These are phyloP conservation scores for Macrotus californicus DNA, from an alignment of 2,113 vertebrate species.

Conservation along the genomic window DNA sequence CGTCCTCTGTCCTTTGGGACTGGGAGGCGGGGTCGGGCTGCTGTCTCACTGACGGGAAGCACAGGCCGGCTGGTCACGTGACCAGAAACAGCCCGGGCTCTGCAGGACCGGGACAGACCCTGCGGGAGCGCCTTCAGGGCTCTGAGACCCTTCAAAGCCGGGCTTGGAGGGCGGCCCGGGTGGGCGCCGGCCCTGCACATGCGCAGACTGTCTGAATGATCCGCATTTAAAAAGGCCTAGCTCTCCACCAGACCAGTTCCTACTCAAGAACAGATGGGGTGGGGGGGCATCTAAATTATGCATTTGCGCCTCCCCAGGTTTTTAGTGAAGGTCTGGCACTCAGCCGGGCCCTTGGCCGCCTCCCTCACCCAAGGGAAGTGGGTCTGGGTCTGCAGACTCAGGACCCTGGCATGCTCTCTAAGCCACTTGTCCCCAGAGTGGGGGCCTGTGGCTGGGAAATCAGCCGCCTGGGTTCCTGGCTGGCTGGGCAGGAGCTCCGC, in stretches of 20 bases:
- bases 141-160: not conserved
- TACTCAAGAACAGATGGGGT: not conserved
- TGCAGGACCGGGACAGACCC: not conserved
- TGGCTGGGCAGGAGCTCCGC: not conserved
- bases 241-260: constrained; percentile 42
- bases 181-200: not conserved
- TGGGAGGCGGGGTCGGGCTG: not conserved
- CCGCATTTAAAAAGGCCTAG: constrained; percentile 48
- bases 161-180: not conserved
- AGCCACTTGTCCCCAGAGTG: not conserved
- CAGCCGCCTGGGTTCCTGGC: not conserved
- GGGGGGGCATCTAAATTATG: not conserved
- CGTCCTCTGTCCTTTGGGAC: not conserved
- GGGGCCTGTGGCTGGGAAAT: not conserved
- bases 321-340: not conserved
- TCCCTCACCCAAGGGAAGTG: not conserved
- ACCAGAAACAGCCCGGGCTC: not conserved
- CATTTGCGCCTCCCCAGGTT: not conserved
- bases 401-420: not conserved
- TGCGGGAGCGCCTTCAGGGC: not conserved
- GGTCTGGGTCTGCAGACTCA: not conserved
- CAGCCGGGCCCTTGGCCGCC: not conserved
- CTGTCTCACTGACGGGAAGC: not conserved
- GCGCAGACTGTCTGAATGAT: constrained; percentile 44
- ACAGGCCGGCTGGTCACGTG: not conserved